Evolutionary conservation across 2,113 vertebrate genomes (phyloP).

Genomic region (Callionymus lyra): DNA sequence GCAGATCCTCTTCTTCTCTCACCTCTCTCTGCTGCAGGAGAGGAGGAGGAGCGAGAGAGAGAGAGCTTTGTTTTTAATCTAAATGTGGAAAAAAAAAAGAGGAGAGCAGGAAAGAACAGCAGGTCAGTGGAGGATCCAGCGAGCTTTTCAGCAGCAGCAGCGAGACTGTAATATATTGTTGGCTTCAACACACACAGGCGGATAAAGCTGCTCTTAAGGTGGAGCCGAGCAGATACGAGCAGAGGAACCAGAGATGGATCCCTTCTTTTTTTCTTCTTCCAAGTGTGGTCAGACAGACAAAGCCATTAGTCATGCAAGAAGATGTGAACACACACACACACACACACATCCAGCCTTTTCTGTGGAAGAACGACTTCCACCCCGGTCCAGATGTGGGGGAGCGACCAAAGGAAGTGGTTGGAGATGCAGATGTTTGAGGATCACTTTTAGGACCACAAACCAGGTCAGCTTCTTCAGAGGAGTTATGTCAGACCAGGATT

Average conservation of each 20-base stretch:
- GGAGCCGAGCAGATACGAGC: slow-evolving; percentile 55
- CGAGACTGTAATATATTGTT: slow-evolving; percentile 80
- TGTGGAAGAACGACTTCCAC: too few species aligned
- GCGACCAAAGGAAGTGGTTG: not conserved
- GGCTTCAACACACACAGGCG: slow-evolving; percentile 79
- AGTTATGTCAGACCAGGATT: not conserved
- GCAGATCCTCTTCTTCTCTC: slow-evolving; percentile 38
- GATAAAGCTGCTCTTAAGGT: slow-evolving; percentile 75
- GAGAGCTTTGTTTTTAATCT: slow-evolving; percentile 73
- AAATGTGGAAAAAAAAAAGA: slow-evolving; percentile 60
- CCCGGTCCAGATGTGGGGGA: too few species aligned
- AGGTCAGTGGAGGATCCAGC: slow-evolving; percentile 78
- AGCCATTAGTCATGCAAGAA: slow-evolving; percentile 61
- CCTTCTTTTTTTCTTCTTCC: too few species aligned
- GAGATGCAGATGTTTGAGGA: slow-evolving; percentile 13
- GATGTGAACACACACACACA: slow-evolving; percentile 20
- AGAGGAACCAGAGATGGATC: slow-evolving; percentile 38
- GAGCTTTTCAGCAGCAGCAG: slow-evolving; percentile 73
- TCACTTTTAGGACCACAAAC: not conserved
- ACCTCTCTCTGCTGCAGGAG: slow-evolving; percentile 38
- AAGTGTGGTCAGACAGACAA: slow-evolving; percentile 56
- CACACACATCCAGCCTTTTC: slow-evolving; percentile 1
- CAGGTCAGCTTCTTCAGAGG: too few species aligned
- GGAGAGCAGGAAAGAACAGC: slow-evolving; percentile 75
- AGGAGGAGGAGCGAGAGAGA: slow-evolving; percentile 31